Percentiles rank a stretch among this genome's conserved stretches.
Conservation (phyloP, 92 coral and sea anemone species). For the Porites rus region DNA sequence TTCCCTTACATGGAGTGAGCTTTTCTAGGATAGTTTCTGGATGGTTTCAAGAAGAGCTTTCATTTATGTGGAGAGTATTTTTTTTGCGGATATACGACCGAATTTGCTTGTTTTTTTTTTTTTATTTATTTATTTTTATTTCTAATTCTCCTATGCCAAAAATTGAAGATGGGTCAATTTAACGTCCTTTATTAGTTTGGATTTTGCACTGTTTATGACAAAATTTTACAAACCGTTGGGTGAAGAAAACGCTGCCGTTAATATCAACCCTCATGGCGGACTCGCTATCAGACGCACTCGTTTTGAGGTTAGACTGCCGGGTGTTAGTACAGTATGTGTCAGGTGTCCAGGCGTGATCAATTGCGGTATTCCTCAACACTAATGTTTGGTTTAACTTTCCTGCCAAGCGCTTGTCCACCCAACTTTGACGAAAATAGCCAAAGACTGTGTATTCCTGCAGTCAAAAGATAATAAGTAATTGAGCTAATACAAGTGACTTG, state of each 20-base stretch:
- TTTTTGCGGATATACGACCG: too few relatives aligned
- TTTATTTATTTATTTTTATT: too few relatives aligned
- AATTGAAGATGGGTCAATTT: too few relatives aligned
- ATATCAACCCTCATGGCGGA: constrained; percentile 57
- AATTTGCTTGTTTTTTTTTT: too few relatives aligned
- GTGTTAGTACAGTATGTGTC: constrained; percentile 77
- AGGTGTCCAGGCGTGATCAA: constrained; percentile 63
- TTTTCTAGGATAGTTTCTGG: too few relatives aligned
- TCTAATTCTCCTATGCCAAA: too few relatives aligned
- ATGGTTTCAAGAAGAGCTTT: too few relatives aligned
- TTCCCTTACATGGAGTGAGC: too few relatives aligned
- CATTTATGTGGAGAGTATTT: too few relatives aligned
- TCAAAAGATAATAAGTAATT: not conserved
- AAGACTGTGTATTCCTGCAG: constrained; percentile 66
- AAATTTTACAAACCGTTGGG: constrained; percentile 50
- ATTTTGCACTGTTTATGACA: too few relatives aligned
- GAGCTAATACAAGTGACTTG: too few relatives aligned
- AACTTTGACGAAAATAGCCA: constrained; percentile 66
- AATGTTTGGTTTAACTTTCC: constrained; percentile 50
- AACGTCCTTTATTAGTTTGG: too few relatives aligned
- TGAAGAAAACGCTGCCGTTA: constrained; percentile 58
- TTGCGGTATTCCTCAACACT: constrained; percentile 62
- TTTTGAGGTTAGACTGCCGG: constrained; percentile 65
- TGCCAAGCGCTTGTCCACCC: constrained; percentile 69
- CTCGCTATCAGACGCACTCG: constrained; percentile 56